Evolutionary conservation across 1,140 invertebrate species (phyloP).

Genomic region (Caligus rogercresseyi): DNA sequence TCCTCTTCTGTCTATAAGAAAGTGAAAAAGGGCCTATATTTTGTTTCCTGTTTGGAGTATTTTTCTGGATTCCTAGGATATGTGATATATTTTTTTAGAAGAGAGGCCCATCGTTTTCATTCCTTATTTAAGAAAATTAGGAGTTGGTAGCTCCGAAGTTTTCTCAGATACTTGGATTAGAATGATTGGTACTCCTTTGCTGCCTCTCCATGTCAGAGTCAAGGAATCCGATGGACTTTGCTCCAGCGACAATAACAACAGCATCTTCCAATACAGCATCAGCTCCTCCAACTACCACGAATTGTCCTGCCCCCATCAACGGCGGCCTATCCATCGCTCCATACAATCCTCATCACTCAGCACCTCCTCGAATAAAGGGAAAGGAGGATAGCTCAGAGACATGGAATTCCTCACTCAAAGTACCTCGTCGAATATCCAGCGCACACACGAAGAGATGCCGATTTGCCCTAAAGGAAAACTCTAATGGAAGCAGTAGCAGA

Average conservation of each 20-base stretch:
- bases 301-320: no score
- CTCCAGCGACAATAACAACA: not conserved
- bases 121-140: no score
- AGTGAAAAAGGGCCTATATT: no score
- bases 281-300: no score
- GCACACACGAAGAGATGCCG: conserved; percentile 9
- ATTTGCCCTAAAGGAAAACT: conserved; percentile 6
- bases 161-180: not conserved
- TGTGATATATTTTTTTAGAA: no score
- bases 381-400: not conserved
- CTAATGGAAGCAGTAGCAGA: not conserved
- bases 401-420: not conserved
- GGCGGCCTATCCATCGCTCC: not conserved
- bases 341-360: not conserved
- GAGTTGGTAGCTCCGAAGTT: no score
- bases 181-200: not conserved
- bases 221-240: not conserved
- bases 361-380: not conserved
- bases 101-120: no score
- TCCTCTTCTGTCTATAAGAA: no score
- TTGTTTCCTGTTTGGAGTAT: no score
- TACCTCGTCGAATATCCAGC: not conserved
- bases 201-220: not conserved
- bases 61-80: no score
- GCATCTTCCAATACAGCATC: no score